Evolutionary conservation across 2,113 vertebrate species (phyloP).

Genomic region (Hippocampus comes): DNA sequence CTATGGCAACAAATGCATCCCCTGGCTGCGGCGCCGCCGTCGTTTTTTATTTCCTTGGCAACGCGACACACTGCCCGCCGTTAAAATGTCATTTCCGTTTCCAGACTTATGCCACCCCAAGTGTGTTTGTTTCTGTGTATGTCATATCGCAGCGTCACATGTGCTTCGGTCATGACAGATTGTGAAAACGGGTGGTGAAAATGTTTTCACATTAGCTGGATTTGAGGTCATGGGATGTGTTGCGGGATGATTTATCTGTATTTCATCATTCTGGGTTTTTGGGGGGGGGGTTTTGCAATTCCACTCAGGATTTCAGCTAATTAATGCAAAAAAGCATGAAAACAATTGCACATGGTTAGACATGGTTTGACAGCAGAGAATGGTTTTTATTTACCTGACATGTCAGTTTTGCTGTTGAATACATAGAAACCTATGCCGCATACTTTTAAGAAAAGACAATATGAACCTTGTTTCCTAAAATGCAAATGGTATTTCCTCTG

Average conservation of each 20-base stretch:
- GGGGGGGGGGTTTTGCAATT: not conserved
- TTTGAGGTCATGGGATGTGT: not conserved
- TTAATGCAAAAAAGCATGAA: not conserved
- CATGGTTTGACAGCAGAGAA: not conserved
- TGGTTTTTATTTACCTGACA: too few species aligned
- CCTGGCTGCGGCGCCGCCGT: constrained; percentile 19
- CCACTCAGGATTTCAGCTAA: not conserved
- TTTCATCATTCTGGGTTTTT: not conserved
- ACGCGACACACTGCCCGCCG: constrained; percentile 19
- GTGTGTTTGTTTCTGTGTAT: constrained; percentile 5
- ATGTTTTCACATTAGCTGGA: not conserved
- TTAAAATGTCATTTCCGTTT: constrained; percentile 21
- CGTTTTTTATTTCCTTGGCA: constrained; percentile 11
- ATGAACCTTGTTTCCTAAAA: not conserved
- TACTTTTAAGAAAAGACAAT: not conserved
- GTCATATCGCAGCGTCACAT: constrained; percentile 27
- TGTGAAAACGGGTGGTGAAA: not conserved
- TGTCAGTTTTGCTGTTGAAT: not conserved
- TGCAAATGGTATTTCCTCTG: not conserved
- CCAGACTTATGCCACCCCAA: constrained; percentile 41
- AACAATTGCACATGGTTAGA: not conserved
- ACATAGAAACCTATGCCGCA: not conserved
- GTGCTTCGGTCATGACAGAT: not conserved
- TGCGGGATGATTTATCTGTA: not conserved
- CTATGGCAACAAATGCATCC: constrained; percentile 33